phyloP scores from a whole-genome alignment of 30 jellyfish, hydroid and myxozoan species.

The Pseudorhiza aurosa region DNA sequence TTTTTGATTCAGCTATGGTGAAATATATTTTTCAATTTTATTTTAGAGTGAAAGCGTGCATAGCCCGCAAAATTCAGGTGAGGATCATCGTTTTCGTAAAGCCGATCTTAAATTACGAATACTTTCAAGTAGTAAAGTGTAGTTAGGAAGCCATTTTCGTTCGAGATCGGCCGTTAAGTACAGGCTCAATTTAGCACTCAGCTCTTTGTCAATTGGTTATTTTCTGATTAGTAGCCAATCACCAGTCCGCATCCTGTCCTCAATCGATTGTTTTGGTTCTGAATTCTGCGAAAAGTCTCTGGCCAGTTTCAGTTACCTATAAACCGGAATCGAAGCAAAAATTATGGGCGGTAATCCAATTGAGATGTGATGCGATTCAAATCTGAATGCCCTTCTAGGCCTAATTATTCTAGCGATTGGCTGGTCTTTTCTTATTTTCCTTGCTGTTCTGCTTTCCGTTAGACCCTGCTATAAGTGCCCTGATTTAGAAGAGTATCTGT shows the following conservation, averaged over 20 bases:
- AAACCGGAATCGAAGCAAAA: too few relatives aligned
- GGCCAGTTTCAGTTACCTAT: not conserved
- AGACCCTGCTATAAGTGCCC: too few relatives aligned
- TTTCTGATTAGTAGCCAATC: not conserved
- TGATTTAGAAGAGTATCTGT: too few relatives aligned
- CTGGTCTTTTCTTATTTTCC: too few relatives aligned
- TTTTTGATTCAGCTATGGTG: not conserved
- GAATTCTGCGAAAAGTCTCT: conserved; percentile 4
- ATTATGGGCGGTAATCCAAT: too few relatives aligned
- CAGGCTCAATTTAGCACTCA: conserved; percentile 41
- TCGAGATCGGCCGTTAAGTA: not conserved
- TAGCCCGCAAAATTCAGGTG: conserved; percentile 62
- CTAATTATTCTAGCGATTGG: too few relatives aligned
- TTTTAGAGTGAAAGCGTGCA: conserved; percentile 41
- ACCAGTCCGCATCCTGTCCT: not conserved
- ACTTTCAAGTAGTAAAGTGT: too few relatives aligned
- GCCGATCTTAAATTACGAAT: too few relatives aligned
- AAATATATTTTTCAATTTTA: not conserved
- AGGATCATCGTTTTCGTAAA: not conserved
- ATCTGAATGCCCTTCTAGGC: too few relatives aligned
- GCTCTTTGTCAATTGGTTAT: not conserved
- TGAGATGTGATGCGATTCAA: too few relatives aligned
- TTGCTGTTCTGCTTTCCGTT: too few relatives aligned
- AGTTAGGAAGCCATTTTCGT: conserved; percentile 40
- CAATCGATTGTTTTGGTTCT: not conserved